Conservation (phyloP, 2,888 invertebrate genomes). For the Herminia tarsipennalis region DNA sequence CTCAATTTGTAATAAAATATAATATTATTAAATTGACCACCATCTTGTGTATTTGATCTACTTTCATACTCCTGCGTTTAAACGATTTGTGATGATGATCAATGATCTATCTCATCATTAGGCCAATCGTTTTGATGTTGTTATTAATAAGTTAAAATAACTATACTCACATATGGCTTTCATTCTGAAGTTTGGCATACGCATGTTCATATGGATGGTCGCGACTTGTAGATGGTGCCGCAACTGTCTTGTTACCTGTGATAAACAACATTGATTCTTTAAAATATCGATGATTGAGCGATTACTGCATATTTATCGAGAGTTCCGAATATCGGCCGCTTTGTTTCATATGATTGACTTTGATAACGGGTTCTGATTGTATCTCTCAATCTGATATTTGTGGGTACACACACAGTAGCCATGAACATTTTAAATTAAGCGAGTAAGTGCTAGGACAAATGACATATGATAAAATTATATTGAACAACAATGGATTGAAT, state of each 20-base stretch:
- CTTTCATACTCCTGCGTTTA: too few relatives aligned
- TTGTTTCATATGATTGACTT: conserved; percentile 28
- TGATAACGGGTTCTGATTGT: conserved; percentile 31
- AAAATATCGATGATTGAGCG: conserved; percentile 17
- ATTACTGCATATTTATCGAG: conserved; percentile 33
- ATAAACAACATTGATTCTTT: conserved; percentile 24
- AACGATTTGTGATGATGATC: too few relatives aligned
- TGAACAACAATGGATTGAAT: too few relatives aligned
- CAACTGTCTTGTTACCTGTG: conserved; percentile 67
- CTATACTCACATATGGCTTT: conserved; percentile 69
- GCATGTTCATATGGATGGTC: conserved; percentile 91
- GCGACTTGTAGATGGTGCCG: conserved; percentile 68
- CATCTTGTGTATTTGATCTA: too few relatives aligned
- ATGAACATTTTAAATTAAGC: conserved; percentile 12
- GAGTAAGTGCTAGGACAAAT: too few relatives aligned
- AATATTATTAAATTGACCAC: too few relatives aligned
- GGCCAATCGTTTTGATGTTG: too few relatives aligned
- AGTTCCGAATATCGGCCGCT: conserved; percentile 52
- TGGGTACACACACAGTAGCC: conserved; percentile 32
- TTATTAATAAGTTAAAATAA: neutral
- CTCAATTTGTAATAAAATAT: too few relatives aligned
- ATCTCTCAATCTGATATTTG: conserved; percentile 35
- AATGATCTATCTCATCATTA: too few relatives aligned
- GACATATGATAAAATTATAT: too few relatives aligned
- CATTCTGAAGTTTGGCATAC: conserved; percentile 89